phyloP scores from a whole-genome alignment of 2,113 vertebrate species.

The Herpetotheres cachinnans region DNA sequence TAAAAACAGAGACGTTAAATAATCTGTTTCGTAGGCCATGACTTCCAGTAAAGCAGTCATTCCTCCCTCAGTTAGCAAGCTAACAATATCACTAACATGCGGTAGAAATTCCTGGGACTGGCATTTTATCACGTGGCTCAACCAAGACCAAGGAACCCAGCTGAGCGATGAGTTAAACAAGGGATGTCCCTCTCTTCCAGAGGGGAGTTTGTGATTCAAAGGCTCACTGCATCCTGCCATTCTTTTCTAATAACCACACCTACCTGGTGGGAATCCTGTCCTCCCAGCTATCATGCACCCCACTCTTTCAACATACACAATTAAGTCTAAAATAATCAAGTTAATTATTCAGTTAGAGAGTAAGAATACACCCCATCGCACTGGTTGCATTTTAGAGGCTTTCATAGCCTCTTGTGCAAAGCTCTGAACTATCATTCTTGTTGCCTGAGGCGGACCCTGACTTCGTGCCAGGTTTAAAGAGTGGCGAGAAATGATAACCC shows the following conservation, averaged over 20 bases:
- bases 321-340: neutral
- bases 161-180: neutral
- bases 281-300: neutral
- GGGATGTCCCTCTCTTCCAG: neutral
- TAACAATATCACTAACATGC: rapidly evolving
- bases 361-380: neutral
- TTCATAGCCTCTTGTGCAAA: neutral
- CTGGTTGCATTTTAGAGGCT: neutral
- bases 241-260: neutral
- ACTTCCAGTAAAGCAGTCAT: neutral
- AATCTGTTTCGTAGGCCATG: neutral
- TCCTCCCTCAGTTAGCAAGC: neutral
- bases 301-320: neutral
- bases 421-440: neutral
- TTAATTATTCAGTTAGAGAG: neutral
- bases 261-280: neutral
- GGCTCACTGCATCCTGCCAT: neutral
- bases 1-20: neutral
- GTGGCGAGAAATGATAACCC: slow-evolving; percentile 26
- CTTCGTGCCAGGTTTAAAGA: neutral
- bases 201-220: neutral
- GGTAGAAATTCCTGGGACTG: neutral
- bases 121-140: neutral
- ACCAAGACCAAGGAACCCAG: neutral
- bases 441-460: neutral